These are phyloP conservation scores for Dasyurus viverrinus DNA, from an alignment of 2,113 vertebrate species.

Conservation along the genomic window DNA sequence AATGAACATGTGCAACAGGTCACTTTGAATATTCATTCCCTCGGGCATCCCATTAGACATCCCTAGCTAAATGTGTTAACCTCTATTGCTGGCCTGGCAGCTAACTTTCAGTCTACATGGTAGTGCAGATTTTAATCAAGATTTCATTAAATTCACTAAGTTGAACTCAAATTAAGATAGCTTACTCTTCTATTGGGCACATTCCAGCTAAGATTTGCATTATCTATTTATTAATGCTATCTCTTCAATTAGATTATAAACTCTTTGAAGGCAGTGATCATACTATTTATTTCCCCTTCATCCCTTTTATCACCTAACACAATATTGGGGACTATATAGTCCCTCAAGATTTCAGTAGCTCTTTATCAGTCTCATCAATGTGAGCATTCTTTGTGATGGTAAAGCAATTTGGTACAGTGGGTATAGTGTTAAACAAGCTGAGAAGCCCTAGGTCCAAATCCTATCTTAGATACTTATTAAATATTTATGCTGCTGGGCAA, in stretches of 20 bases:
- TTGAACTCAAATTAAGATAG: background rate
- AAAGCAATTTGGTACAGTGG: background rate
- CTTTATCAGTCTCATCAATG: background rate
- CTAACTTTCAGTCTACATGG: background rate
- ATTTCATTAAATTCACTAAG: constrained; percentile 20
- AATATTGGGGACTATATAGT: background rate
- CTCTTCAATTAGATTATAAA: background rate
- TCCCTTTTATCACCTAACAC: background rate
- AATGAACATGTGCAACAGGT: background rate
- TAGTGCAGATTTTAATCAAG: constrained; percentile 8
- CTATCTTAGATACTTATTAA: background rate
- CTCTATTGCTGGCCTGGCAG: background rate
- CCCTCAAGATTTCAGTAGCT: background rate
- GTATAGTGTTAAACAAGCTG: background rate
- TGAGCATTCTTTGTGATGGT: background rate
- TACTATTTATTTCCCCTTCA: background rate
- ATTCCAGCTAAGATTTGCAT: background rate
- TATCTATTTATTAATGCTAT: background rate
- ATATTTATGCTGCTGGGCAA: background rate
- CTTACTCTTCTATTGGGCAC: background rate
- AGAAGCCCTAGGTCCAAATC: background rate
- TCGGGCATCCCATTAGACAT: constrained; percentile 7
- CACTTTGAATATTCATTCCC: constrained; percentile 20
- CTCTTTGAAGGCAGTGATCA: constrained; percentile 10
- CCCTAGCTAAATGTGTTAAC: constrained; percentile 1